phyloP scores from a whole-genome alignment of 2,888 invertebrate species.

The Meliscaeva auricollis region DNA sequence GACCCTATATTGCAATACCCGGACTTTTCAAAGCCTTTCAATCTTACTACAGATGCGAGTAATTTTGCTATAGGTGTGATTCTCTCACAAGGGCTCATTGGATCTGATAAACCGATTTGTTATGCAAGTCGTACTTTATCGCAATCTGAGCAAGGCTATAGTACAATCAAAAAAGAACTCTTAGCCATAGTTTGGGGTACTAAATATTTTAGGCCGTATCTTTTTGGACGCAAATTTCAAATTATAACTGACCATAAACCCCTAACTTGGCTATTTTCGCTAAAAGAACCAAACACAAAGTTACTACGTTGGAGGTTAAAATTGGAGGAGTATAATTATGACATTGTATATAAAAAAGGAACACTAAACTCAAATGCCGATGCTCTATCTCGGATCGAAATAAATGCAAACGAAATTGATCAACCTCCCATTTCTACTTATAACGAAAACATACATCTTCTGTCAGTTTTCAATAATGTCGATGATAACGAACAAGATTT shows the following conservation, averaged over 20 bases:
- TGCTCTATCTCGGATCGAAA: conserved; percentile 37
- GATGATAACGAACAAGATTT: background rate
- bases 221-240: no score
- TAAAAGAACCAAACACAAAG: no score
- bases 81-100: conserved; percentile 75
- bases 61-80: conserved; percentile 70
- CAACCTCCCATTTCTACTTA: background rate
- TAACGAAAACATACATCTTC: conserved; percentile 11
- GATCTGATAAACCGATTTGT: conserved; percentile 76
- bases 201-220: no score
- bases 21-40: conserved; percentile 25
- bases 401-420: background rate
- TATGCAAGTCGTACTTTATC: conserved; percentile 78
- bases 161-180: conserved; percentile 79
- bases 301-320: no score
- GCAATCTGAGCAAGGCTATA: conserved; percentile 55
- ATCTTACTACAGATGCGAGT: conserved; percentile 20
- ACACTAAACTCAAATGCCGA: conserved; percentile 46
- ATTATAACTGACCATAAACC: conserved; percentile 82
- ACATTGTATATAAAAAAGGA: conserved; percentile 70
- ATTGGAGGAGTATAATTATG: conserved; percentile 8
- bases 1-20: conserved; percentile 29
- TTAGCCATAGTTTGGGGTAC: no score
- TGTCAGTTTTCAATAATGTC: conserved; percentile 15
- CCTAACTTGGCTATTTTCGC: no score